Base-by-base conservation (phyloP, 1,140 invertebrate genomes). In the Drosophila malerkotliana region DNA sequence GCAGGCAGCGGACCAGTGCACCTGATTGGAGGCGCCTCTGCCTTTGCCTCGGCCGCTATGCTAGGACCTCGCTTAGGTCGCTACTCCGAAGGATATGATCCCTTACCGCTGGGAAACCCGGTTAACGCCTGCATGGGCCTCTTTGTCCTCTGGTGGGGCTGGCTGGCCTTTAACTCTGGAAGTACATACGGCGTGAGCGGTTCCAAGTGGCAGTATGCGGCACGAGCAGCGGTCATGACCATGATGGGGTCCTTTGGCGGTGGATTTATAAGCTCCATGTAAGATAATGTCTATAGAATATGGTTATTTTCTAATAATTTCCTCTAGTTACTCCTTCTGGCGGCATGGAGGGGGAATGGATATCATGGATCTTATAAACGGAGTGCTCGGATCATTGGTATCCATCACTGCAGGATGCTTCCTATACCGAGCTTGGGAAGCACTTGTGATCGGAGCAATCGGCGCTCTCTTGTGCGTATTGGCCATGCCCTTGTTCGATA, bases 161-260 rank as follows among this genome's bases (percentile, higher is more conserved):
- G 97, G 97, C 92, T 98, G 39, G 97, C 97, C 2, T 98, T 98
- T 82, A 98, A 98, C 92, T 98, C 97, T 52, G 97, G 97, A n/a
- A 96, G 95, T 74, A 96, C 96, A 44, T 96, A 96, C 81, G 96
- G 96, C 18, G 94, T 96, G 30, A 95, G 93, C 61, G 93, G 93
- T 6, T 92, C 93, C 15, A 95, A 94, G 78, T 96, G 90, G 90
- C 89, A 97, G 85, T 98, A 97, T 90, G 97, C 97, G 0, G 97
- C 97, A 0, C 93, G 96, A 72, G 97, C 97, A 0, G 97, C 97
- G 1, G 96, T 98, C 0, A 96, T 96, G 91, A 98, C 97, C 0
- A 96, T 98, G 93, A 94, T 98, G 92, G 95, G 95, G 0, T 97
- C 97, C 1, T 97, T 98, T 83, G 97, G 97, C 1, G 97, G 97